Evolutionary conservation across 2,113 vertebrate species (phyloP).

Genomic region (Isichthys henryi): DNA sequence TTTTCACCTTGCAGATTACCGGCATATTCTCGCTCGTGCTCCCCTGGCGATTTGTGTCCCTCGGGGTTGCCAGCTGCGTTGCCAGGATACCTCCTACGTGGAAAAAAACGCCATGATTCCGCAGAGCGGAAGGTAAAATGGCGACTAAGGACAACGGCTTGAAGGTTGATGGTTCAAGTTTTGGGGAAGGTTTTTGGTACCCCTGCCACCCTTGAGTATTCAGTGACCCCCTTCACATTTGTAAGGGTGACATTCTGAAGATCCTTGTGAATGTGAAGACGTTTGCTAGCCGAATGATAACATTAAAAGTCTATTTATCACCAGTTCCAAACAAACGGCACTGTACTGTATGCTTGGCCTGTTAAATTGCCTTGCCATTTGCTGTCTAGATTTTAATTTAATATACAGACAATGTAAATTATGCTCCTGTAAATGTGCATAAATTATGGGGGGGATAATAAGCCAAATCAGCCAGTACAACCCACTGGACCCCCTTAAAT

Average conservation of each 20-base stretch:
- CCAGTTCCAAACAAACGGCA: not conserved
- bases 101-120: not conserved
- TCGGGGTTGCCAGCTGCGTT: not conserved
- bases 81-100: not conserved
- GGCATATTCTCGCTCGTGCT: not conserved
- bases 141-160: not conserved
- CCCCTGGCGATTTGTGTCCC: not conserved
- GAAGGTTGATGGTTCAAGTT: not conserved
- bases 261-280: not conserved
- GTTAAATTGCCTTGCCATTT: too few species aligned
- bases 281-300: not conserved
- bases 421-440: too few species aligned
- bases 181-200: not conserved
- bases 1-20: not conserved
- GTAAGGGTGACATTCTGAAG: not conserved
- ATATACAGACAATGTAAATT: not conserved
- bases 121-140: not conserved
- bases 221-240: not conserved
- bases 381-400: not conserved
- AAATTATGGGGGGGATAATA: too few species aligned
- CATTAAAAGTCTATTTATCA: not conserved
- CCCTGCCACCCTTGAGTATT: not conserved
- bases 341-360: not conserved
- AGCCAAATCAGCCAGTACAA: too few species aligned
- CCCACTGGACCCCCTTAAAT: too few species aligned